A percentile compares a stretch with the other conserved stretches of the same genome.
These are phyloP conservation scores for Zaprionus vittiger DNA, from an alignment of 1,140 invertebrate species.

Conservation along the genomic window DNA sequence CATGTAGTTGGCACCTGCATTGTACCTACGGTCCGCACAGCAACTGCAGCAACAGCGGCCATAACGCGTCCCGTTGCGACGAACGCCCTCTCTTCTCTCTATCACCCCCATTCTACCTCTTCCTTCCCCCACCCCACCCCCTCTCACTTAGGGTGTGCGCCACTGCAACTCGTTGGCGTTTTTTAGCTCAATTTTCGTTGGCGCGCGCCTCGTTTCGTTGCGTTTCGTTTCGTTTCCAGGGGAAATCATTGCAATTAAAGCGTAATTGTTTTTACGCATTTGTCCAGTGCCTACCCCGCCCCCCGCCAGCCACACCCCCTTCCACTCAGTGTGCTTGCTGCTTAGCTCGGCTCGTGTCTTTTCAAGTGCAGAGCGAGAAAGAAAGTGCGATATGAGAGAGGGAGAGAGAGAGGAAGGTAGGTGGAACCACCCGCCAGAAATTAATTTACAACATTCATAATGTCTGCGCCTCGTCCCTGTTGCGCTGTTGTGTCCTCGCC, in stretches of 20 bases:
- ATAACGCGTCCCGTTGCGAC: conserved; percentile 12
- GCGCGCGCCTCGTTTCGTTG: conserved; percentile 34
- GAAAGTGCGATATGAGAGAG: not conserved
- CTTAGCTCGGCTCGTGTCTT: conserved; percentile 66
- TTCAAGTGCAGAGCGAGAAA: conserved; percentile 44
- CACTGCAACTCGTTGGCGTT: conserved; percentile 26
- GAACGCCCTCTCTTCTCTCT: not conserved
- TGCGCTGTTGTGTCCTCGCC: conserved; percentile 30
- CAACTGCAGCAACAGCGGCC: conserved; percentile 11
- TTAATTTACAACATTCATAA: conserved; percentile 80
- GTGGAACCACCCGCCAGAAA: conserved; percentile 38
- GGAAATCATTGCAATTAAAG: conserved; percentile 80
- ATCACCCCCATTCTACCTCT: not conserved
- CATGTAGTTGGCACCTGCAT: conserved; percentile 40
- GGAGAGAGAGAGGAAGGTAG: not conserved
- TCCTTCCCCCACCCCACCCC: not conserved
- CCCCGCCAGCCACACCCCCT: not conserved
- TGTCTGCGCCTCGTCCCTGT: conserved; percentile 39
- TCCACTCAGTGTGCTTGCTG: conserved; percentile 31
- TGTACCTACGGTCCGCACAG: conserved; percentile 10
- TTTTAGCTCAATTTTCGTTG: conserved; percentile 52
- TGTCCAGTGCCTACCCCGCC: conserved; percentile 49
- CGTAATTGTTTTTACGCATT: conserved; percentile 78
- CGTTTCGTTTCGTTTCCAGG: conserved; percentile 46
- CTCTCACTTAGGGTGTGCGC: conserved; percentile 1